These are phyloP conservation scores for Urocitellus parryii DNA, from an alignment of 2,113 vertebrate genomes.

Conservation along the genomic window DNA sequence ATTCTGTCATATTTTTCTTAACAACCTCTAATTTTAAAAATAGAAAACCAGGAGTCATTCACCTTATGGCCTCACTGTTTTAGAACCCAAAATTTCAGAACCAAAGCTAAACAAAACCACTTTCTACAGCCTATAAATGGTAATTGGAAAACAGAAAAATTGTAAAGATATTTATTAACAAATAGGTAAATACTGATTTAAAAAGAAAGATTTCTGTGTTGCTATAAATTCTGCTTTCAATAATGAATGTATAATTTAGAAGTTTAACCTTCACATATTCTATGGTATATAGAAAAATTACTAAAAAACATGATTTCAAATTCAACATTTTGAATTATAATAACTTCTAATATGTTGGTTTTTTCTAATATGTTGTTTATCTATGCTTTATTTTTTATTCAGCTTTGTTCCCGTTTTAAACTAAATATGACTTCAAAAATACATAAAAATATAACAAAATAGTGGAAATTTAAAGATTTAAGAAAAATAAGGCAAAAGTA, in stretches of 20 bases:
- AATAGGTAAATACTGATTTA: background rate
- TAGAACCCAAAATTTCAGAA: background rate
- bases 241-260: slow-evolving; percentile 14
- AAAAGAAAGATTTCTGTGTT: background rate
- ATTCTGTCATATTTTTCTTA: slow-evolving; percentile 48
- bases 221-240: background rate
- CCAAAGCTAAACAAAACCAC: background rate
- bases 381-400: background rate
- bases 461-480: slow-evolving; percentile 3
- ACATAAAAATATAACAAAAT: background rate
- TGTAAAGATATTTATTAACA: background rate
- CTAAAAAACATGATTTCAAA: background rate
- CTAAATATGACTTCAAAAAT: slow-evolving; percentile 3
- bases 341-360: slow-evolving; percentile 18
- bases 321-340: slow-evolving; percentile 8
- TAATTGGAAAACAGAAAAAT: background rate
- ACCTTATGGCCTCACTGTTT: background rate
- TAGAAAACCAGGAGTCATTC: background rate
- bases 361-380: slow-evolving; percentile 33
- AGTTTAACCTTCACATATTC: background rate
- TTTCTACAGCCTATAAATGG: background rate
- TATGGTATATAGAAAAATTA: background rate
- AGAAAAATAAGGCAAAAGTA: slow-evolving; percentile 33
- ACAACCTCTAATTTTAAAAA: slow-evolving; percentile 47
- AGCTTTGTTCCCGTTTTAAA: background rate